phyloP scores from a whole-genome alignment of 2,888 invertebrate genomes.

The Sabatieria punctata region DNA sequence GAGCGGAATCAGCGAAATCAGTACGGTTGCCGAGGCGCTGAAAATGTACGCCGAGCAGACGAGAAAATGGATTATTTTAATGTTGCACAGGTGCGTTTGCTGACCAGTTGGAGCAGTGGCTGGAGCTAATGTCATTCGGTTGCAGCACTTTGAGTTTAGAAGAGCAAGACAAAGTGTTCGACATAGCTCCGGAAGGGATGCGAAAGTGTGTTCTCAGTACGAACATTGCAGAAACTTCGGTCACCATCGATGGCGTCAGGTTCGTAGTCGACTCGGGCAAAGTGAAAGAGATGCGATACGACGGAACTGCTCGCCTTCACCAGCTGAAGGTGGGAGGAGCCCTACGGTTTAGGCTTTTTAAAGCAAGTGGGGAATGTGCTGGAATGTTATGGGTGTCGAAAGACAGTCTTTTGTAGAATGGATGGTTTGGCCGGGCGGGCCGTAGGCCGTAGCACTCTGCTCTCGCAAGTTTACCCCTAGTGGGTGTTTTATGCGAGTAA shows the following conservation, averaged over 20 bases:
- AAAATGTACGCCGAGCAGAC: conserved; percentile 54
- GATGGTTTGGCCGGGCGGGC: too few relatives aligned
- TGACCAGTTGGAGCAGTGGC: background rate
- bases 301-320: conserved; percentile 72
- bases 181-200: conserved; percentile 78
- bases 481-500: too few relatives aligned
- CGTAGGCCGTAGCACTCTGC: too few relatives aligned
- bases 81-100: conserved; percentile 47
- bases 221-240: conserved; percentile 94
- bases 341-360: background rate
- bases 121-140: too few relatives aligned
- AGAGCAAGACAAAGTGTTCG: conserved; percentile 92
- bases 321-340: conserved; percentile 20
- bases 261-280: conserved; percentile 95
- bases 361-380: too few relatives aligned
- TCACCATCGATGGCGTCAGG: conserved; percentile 91
- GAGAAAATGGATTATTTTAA: conserved; percentile 73
- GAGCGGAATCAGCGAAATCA: conserved; percentile 45
- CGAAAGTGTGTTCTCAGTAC: conserved; percentile 93
- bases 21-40: conserved; percentile 25
- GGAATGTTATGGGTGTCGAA: too few relatives aligned
- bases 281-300: conserved; percentile 48
- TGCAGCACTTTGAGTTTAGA: conserved; percentile 65
- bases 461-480: too few relatives aligned
- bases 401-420: too few relatives aligned